Evolutionary conservation across 2,888 invertebrate species (phyloP), one percentile per base, ranked within the genome.

Genomic region (Pseudococcus longispinus): DNA sequence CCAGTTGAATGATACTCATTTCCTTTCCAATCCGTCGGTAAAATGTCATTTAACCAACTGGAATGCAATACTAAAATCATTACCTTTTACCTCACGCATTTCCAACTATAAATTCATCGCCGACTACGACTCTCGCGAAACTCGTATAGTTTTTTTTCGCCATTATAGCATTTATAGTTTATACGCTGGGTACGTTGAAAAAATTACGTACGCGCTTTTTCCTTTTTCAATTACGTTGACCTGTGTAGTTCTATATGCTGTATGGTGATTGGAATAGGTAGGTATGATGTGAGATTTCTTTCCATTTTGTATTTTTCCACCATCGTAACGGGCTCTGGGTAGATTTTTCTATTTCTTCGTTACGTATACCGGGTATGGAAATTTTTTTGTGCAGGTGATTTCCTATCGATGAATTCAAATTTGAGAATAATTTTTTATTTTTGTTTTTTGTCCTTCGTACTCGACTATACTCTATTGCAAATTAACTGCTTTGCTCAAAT

Each of bases 1-100:
- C 84, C 85, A 86, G 85, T 86, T 80, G 85, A 86, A 86, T 86
- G 85, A 86, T 86, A 86, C 85, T 86, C 74, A 74, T 77, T 86
- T 86, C 85, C 77, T 86, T 74, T 85, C 51, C 74, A 51, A 77
- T 86, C 85, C 29, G 77, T 46, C 77, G 85, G 85, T 80, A 86
- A 86, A 86, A 86, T 86, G 77, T 77, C 85, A 86, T 86, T 86
- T 51, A 23, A 70, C 15, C 74, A 86, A 84, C 84, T 55, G 84
- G 55, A 84, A 55, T 55, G 55, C 60, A 51, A 29, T 70, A 70
- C 29, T 70, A 29, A 37, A 42, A 80, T 80, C 77, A 80, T 80
- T 80, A 80, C 77, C 4, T 80, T 80, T 15, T 80, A 80, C 77
- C 77, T 80, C 77, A 80, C 77, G 77, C 77, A 80, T 80, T 80